Evolutionary conservation across 2,888 invertebrate genomes (phyloP).

Genomic region (Drosophila aldrichi): DNA sequence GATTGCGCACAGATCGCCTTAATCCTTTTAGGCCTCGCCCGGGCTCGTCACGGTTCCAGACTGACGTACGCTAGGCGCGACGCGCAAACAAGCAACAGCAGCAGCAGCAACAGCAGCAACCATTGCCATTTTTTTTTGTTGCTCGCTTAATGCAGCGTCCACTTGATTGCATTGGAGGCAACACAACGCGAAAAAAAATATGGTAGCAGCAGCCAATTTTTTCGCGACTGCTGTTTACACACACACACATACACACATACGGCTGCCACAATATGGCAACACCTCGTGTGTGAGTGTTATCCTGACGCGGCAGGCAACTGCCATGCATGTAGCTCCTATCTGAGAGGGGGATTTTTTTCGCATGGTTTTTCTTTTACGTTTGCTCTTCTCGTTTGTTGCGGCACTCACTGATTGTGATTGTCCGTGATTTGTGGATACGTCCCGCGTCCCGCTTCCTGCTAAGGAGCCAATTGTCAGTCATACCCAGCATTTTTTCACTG

Average conservation of each 20-base stretch:
- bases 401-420: constrained; percentile 57
- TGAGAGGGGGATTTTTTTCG: constrained; percentile 42
- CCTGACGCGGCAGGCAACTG: constrained; percentile 54
- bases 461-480: constrained; percentile 30
- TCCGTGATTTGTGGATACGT: constrained; percentile 67
- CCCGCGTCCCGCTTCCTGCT: constrained; percentile 7
- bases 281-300: constrained; percentile 49
- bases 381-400: constrained; percentile 37
- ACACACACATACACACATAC: constrained; percentile 34
- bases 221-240: constrained; percentile 58
- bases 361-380: constrained; percentile 14
- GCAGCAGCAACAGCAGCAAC: not conserved
- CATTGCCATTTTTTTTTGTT: constrained; percentile 21
- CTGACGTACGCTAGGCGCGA: constrained; percentile 37
- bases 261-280: constrained; percentile 58
- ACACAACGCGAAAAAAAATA: constrained; percentile 4
- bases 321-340: constrained; percentile 22
- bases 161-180: constrained; percentile 75
- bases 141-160: constrained; percentile 65
- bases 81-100: constrained; percentile 42
- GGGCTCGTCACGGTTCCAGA: constrained; percentile 38
- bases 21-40: constrained; percentile 76
- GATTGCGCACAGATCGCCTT: constrained; percentile 82
- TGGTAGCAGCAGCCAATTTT: constrained; percentile 60
- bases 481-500: not conserved